Conservation (phyloP, 2,113 vertebrate species). For the Cathartes aura region DNA sequence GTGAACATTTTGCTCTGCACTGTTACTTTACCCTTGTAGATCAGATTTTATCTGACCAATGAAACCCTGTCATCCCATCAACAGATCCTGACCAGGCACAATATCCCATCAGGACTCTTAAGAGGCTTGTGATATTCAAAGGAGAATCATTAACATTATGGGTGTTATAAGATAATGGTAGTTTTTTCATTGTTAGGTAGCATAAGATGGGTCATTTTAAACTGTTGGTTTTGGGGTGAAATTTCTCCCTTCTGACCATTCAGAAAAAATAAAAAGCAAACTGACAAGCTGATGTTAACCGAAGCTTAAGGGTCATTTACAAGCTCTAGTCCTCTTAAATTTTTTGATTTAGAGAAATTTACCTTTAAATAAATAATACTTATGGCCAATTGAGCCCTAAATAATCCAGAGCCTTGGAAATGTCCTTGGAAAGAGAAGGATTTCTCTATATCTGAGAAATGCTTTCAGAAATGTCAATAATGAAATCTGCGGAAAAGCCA, state of each 20-base stretch:
- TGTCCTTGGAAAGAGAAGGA: not conserved
- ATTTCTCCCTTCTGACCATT: not conserved
- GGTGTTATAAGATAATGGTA: not conserved
- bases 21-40: not conserved
- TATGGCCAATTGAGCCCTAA: not conserved
- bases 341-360: not conserved
- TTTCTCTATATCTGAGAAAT: not conserved
- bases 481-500: not conserved
- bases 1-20: not conserved
- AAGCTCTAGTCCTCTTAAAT: not conserved
- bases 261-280: not conserved
- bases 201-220: not conserved
- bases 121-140: not conserved
- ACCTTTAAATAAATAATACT: not conserved
- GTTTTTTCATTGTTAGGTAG: not conserved
- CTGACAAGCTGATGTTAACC: not conserved
- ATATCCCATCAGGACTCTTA: not conserved
- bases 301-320: not conserved
- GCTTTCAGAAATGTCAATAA: not conserved
- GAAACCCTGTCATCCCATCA: not conserved
- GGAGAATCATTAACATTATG: not conserved
- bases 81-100: not conserved
- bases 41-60: not conserved
- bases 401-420: not conserved
- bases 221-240: not conserved